These are phyloP conservation scores for Saturnia japonica DNA, from an alignment of 2,888 invertebrate genomes.

Conservation along the genomic window DNA sequence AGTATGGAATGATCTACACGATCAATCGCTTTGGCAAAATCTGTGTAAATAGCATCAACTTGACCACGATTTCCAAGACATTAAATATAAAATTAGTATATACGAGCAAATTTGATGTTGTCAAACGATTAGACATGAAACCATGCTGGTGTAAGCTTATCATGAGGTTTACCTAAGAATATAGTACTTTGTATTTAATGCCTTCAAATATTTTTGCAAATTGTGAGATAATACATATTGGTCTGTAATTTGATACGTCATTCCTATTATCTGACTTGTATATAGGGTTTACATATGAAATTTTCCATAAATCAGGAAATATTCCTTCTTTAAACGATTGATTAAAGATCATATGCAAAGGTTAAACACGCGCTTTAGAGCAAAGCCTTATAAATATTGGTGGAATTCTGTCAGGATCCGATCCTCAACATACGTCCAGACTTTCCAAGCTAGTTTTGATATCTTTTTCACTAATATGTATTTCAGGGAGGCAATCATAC, in stretches of 20 bases:
- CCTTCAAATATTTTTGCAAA: neutral
- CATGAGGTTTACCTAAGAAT: neutral
- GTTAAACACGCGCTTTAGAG: neutral
- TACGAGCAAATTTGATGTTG: neutral
- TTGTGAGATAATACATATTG: no score
- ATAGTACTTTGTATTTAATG: neutral
- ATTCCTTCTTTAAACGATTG: no score
- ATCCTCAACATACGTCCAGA: neutral
- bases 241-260: no score
- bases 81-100: neutral
- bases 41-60: no score
- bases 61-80: neutral
- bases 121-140: conserved; percentile 1
- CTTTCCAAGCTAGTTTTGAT: neutral
- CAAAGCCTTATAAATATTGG: neutral
- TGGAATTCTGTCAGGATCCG: neutral
- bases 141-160: neutral
- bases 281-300: no score
- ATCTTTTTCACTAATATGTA: neutral
- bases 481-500: neutral
- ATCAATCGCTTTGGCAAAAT: no score
- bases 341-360: no score
- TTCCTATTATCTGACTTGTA: no score
- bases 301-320: no score
- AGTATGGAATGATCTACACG: no score